These are phyloP conservation scores for Rhyacophila evoluta DNA, from an alignment of 2,888 invertebrate genomes.

Conservation along the genomic window DNA sequence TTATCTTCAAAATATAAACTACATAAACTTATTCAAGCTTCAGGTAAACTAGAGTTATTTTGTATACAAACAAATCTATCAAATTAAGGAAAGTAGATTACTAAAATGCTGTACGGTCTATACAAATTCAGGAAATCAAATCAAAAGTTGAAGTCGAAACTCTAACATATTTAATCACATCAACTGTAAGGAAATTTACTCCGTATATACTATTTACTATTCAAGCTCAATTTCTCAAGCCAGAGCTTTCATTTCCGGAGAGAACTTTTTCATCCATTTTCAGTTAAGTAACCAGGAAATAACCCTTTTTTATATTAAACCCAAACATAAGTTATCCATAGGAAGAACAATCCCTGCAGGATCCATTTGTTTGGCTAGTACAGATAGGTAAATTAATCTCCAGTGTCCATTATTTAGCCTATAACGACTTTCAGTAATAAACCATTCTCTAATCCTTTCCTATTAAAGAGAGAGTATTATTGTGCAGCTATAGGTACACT, in stretches of 20 bases:
- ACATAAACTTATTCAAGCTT: too few species aligned
- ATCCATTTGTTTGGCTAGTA: slow-evolving; percentile 38
- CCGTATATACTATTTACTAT: not conserved
- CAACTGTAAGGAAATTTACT: not conserved
- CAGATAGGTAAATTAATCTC: slow-evolving; percentile 51
- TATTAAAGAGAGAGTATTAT: slow-evolving; percentile 39
- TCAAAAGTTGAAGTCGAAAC: not conserved
- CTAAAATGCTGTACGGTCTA: not conserved
- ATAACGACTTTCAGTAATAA: slow-evolving; percentile 43
- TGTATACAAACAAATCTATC: not conserved
- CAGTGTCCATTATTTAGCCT: slow-evolving; percentile 40
- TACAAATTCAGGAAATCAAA: not conserved
- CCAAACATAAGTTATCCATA: slow-evolving; percentile 16
- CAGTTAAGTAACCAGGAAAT: not conserved
- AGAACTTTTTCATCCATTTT: slow-evolving; percentile 4
- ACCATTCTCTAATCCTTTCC: slow-evolving; percentile 42
- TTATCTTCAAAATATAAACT: too few species aligned
- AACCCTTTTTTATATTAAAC: slow-evolving; percentile 13
- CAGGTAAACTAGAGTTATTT: too few species aligned
- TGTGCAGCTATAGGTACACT: not conserved
- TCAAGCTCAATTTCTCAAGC: not conserved
- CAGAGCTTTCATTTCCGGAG: not conserved
- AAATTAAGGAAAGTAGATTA: not conserved
- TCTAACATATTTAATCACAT: slow-evolving; percentile 7
- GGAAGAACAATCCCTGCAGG: slow-evolving; percentile 40